These are phyloP conservation scores for Ooceraea biroi DNA, from an alignment of 1,140 invertebrate species.

Conservation along the genomic window DNA sequence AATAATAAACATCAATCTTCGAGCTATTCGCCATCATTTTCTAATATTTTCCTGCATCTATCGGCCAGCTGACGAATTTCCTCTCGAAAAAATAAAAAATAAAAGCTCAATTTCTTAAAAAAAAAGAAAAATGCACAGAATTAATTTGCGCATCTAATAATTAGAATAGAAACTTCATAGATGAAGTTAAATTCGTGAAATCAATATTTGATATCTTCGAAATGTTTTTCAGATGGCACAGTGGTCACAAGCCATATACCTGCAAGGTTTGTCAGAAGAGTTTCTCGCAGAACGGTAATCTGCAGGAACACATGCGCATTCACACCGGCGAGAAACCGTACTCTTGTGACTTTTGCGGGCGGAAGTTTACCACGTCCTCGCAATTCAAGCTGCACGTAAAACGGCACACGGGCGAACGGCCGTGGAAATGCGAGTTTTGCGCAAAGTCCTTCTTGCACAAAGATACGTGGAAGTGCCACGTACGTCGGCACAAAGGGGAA, in stretches of 20 bases:
- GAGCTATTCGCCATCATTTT: too few relatives aligned
- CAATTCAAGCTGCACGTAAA: slow-evolving; percentile 89
- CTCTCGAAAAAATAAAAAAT: too few relatives aligned
- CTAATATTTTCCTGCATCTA: too few relatives aligned
- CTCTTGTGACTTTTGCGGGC: slow-evolving; percentile 89
- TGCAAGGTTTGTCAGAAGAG: slow-evolving; percentile 88
- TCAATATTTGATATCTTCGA: slow-evolving; percentile 42
- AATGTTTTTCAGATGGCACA: slow-evolving; percentile 82
- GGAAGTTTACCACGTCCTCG: slow-evolving; percentile 90
- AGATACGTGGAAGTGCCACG: slow-evolving; percentile 89
- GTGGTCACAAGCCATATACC: slow-evolving; percentile 88
- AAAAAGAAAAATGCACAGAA: too few relatives aligned
- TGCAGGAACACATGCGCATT: slow-evolving; percentile 88
- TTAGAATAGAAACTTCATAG: background rate
- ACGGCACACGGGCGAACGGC: slow-evolving; percentile 88
- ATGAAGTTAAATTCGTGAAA: background rate
- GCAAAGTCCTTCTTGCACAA: slow-evolving; percentile 89
- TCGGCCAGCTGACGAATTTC: too few relatives aligned
- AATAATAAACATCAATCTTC: too few relatives aligned
- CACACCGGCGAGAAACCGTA: slow-evolving; percentile 89
- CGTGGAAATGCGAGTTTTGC: slow-evolving; percentile 89
- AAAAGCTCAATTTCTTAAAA: too few relatives aligned
- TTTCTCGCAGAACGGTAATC: slow-evolving; percentile 89
- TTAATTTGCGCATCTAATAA: too few relatives aligned
- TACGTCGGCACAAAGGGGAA: slow-evolving; percentile 88